Evolutionary conservation across 2,888 invertebrate species (phyloP).

Genomic region (Callimorpha dominula): DNA sequence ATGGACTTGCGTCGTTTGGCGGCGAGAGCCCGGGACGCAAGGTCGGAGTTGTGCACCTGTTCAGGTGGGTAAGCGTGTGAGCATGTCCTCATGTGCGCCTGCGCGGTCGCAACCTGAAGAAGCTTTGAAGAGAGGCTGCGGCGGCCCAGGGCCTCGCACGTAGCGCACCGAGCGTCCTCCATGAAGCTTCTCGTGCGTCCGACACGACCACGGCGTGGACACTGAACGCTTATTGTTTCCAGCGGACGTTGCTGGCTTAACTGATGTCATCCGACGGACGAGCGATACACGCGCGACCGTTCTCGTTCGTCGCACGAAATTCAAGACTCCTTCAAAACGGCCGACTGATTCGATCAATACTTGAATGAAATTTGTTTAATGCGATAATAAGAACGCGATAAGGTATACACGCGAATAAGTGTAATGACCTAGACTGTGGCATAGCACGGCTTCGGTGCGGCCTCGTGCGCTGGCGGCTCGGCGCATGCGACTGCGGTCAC

Average conservation of each 20-base stretch:
- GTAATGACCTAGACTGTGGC: conserved; percentile 81
- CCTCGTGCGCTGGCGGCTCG: conserved; percentile 77
- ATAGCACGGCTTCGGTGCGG: conserved; percentile 78
- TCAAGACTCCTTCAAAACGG: conserved; percentile 72
- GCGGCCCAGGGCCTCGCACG: conserved; percentile 82
- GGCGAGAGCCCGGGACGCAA: conserved; percentile 79
- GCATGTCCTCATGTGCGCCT: conserved; percentile 82
- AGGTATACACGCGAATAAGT: conserved; percentile 84
- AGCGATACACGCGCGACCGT: conserved; percentile 76
- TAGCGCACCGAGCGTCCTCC: conserved; percentile 83
- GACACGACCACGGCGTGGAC: conserved; percentile 80
- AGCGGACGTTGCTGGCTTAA: conserved; percentile 83
- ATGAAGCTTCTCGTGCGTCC: conserved; percentile 83
- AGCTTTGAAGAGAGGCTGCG: conserved; percentile 79
- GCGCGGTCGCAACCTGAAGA: conserved; percentile 83
- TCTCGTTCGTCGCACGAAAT: conserved; percentile 75
- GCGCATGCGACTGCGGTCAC: conserved; percentile 80
- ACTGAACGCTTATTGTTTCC: conserved; percentile 83
- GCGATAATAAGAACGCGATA: conserved; percentile 85
- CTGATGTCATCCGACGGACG: conserved; percentile 85
- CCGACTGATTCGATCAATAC: conserved; percentile 77
- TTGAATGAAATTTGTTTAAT: conserved; percentile 82
- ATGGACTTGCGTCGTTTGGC: conserved; percentile 83
- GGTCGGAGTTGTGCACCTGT: conserved; percentile 69
- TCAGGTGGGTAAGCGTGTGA: conserved; percentile 72